A percentile compares a stretch with the other conserved stretches of the same genome.
phyloP scores from a whole-genome alignment of 2,888 invertebrate genomes.

The Hedya salicella region DNA sequence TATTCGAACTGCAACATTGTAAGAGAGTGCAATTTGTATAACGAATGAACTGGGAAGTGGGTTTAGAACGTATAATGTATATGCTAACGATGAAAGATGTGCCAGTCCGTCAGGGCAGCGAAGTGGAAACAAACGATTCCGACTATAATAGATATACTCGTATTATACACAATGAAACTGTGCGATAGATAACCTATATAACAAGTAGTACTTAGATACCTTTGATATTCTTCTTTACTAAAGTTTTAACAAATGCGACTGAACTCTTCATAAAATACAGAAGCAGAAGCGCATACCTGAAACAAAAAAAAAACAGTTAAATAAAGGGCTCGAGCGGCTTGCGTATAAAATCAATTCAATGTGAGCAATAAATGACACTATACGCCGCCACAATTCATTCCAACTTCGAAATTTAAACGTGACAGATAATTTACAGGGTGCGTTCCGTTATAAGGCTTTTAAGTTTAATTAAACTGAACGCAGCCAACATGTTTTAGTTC shows the following conservation, averaged over 20 bases:
- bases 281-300: constrained; percentile 62
- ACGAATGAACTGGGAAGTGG: background rate
- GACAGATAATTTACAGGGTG: constrained; percentile 45
- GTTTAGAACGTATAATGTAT: constrained; percentile 17
- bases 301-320: constrained; percentile 60
- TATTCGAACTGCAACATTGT: too few relatives aligned
- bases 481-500: background rate
- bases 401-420: constrained; percentile 51
- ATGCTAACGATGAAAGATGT: constrained; percentile 27
- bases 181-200: too few relatives aligned
- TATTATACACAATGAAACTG: too few relatives aligned
- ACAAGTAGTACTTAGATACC: background rate
- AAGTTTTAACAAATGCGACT: too few relatives aligned
- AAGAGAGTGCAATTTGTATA: background rate
- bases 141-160: too few relatives aligned
- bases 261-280: constrained; percentile 9
- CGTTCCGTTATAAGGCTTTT: constrained; percentile 44
- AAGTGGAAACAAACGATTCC: constrained; percentile 1
- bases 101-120: constrained; percentile 15
- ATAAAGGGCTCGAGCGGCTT: constrained; percentile 47
- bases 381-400: constrained; percentile 55
- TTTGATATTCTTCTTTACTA: background rate
- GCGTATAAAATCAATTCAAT: constrained; percentile 55
- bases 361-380: constrained; percentile 51
- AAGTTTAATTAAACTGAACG: constrained; percentile 37